Base-by-base conservation (phyloP, 2,888 invertebrate species). In the Rotaria macrura region DNA sequence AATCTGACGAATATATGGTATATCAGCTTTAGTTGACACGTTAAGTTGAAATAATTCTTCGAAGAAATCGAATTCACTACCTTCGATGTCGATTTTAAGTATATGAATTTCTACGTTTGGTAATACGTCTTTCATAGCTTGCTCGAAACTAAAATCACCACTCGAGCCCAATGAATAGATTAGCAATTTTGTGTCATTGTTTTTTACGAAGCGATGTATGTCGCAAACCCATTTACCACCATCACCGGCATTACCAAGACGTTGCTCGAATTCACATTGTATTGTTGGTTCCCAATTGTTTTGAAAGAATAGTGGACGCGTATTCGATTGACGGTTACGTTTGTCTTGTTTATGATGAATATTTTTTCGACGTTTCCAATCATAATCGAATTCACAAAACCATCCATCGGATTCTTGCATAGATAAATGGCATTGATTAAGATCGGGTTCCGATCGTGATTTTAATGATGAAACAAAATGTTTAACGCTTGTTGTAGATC, bases 201-300 rank as follows among this genome's bases (percentile, higher is more conserved):
- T 29, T 20, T 17, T 2, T 34, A 5, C 25, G 6, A 79, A 79
- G n/a, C 79, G 79, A 79, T 79, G 25, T 23, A 43, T 25, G 14
- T 79, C 79, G 43, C 79, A 79, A 14, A 43, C n/a, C 79, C 79
- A 79, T 43, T 79, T 79, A 4, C 79, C 79, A 6, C 79, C 79
- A 79, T 79, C 79, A 43, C 79, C 79, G 5, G n/a, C 25, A 5
- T 43, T 40, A 14, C 79, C 79, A n/a, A 79, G 20, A n/a, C 79
- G 79, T n/a, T 25, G 79, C 43, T 79, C 79, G 10, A 79, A 79
- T 79, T 25, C n/a, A 79, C 79, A 79, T 1, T 79, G 79, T 20
- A 79, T 25, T n/a, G 40, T 79, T 79, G 79, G 43, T 14, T 79
- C 79, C 79, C 79, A 79, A 79, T 79, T 79, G n/a, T 40, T 79